Percentiles rank a stretch among this genome's conserved stretches.
Evolutionary conservation across 2,797 vertebrate species (phyloP).

Genomic region (Galaxias olidus): DNA sequence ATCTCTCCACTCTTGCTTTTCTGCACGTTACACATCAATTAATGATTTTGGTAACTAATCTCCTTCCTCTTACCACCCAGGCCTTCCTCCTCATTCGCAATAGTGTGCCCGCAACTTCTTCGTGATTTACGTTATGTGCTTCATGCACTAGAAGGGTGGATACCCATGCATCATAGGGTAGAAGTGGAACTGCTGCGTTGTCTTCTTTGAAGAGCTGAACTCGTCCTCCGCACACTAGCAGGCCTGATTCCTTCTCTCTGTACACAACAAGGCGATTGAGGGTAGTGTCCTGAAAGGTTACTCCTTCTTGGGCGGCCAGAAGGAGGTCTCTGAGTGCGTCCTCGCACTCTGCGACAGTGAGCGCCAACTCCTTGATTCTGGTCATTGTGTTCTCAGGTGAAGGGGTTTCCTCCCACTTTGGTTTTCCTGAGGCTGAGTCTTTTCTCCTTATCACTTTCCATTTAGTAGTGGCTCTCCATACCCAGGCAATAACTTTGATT

Average conservation of each 20-base stretch:
- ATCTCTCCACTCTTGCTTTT: not conserved
- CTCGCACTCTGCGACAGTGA: not conserved
- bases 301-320: not conserved
- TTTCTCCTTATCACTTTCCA: too few relatives aligned
- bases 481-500: not conserved
- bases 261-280: conserved; percentile 19
- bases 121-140: conserved; percentile 18
- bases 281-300: conserved; percentile 9
- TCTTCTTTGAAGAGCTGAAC: conserved; percentile 27
- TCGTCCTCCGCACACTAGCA: conserved; percentile 24
- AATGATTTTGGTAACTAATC: not conserved
- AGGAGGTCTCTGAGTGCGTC: conserved; percentile 22
- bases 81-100: conserved; percentile 12
- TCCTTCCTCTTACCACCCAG: conserved; percentile 15
- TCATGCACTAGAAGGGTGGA: conserved; percentile 20
- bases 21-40: conserved; percentile 23
- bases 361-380: conserved; percentile 3
- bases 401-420: conserved; percentile 2
- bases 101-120: conserved; percentile 18
- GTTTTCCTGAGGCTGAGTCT: too few relatives aligned
- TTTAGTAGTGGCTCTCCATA: too few relatives aligned
- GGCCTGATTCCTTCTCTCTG: conserved; percentile 14
- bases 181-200: conserved; percentile 10
- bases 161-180: conserved; percentile 20
- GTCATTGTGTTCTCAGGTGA: not conserved